Conservation (phyloP, 92 coral and sea anemone species). For the Actinostola sp. region DNA sequence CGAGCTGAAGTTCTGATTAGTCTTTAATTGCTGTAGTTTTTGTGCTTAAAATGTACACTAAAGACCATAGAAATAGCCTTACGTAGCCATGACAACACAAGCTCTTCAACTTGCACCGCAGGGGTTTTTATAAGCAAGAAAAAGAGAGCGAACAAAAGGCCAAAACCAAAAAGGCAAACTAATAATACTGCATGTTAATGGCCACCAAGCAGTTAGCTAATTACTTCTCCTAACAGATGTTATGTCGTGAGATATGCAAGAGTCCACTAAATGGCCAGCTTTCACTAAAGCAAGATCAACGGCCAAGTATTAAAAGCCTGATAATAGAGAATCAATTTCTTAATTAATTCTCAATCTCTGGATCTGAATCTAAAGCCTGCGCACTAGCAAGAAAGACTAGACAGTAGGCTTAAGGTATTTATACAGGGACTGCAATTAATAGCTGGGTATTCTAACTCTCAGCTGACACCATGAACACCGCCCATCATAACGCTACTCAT, state of each 20-base stretch:
- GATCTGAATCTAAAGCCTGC: constrained; percentile 15
- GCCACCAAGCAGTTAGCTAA: constrained; percentile 19
- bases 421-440: not conserved
- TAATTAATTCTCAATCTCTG: constrained; percentile 24
- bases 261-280: constrained; percentile 32
- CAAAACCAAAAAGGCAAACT: constrained; percentile 36
- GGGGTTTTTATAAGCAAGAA: no score
- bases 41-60: constrained; percentile 2
- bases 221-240: constrained; percentile 42
- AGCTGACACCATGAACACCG: constrained; percentile 9
- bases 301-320: constrained; percentile 18
- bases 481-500: constrained; percentile 12
- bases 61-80: not conserved
- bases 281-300: constrained; percentile 8
- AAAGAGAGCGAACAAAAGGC: constrained; percentile 3
- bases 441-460: not conserved
- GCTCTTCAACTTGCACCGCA: constrained; percentile 9
- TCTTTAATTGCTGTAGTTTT: constrained; percentile 16
- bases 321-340: constrained; percentile 36
- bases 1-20: not conserved
- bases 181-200: constrained; percentile 23
- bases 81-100: constrained; percentile 18
- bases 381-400: not conserved
- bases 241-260: not conserved
- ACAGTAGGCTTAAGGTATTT: not conserved